Evolutionary conservation across 2,113 vertebrate genomes (phyloP).

Genomic region (Gadus macrocephalus): DNA sequence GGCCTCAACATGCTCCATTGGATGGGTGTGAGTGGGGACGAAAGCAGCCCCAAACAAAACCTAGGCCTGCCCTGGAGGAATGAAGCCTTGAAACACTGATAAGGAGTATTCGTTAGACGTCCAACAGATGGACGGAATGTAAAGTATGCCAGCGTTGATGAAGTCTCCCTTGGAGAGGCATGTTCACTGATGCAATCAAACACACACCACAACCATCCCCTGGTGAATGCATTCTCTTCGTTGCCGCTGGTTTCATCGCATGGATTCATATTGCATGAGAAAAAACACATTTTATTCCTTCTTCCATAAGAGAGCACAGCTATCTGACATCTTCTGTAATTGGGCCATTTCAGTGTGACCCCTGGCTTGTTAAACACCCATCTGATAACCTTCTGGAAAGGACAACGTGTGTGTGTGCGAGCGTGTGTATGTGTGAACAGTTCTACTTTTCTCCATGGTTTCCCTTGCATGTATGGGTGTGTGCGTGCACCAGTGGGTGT

Average conservation of each 20-base stretch:
- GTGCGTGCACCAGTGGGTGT: no score
- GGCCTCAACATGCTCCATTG: no score
- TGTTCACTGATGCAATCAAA: neutral
- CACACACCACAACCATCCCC: neutral
- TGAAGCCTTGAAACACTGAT: no score
- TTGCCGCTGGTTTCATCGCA: constrained; percentile 6
- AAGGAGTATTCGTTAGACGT: no score
- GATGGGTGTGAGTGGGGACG: no score
- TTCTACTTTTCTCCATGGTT: no score
- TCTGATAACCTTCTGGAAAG: constrained; percentile 31
- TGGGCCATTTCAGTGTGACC: constrained; percentile 27
- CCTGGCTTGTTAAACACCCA: constrained; percentile 37
- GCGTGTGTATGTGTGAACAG: neutral
- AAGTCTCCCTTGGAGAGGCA: no score
- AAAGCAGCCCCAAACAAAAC: no score
- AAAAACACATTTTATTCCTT: neutral
- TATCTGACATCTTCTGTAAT: constrained; percentile 27
- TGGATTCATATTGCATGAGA: constrained; percentile 21
- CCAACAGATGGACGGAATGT: no score
- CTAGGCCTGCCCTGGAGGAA: no score
- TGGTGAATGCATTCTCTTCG: neutral
- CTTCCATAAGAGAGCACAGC: constrained; percentile 18
- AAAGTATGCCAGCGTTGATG: no score
- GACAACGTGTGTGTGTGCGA: neutral
- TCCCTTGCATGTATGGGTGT: no score